These are phyloP conservation scores for Hoplostethus mediterraneus DNA, from an alignment of 2,797 vertebrate genomes.

Conservation along the genomic window DNA sequence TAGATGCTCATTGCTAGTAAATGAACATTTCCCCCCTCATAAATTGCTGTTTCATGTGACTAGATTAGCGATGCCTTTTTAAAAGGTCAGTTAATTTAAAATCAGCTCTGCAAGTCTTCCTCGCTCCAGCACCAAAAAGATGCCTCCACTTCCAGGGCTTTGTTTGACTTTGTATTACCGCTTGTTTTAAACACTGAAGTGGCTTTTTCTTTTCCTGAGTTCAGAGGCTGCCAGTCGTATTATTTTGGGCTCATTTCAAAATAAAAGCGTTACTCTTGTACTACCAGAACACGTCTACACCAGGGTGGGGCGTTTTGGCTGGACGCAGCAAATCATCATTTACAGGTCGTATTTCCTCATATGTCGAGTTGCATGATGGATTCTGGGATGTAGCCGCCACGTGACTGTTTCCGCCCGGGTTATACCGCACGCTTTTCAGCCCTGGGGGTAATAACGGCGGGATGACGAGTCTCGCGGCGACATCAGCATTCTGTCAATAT, in stretches of 20 bases:
- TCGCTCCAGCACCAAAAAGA: slow-evolving; percentile 17
- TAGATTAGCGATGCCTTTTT: slow-evolving; percentile 81
- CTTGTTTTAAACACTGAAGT: slow-evolving; percentile 46
- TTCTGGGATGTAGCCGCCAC: no score
- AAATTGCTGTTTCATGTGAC: slow-evolving; percentile 83
- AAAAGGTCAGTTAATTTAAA: slow-evolving; percentile 83
- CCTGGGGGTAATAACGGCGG: background rate
- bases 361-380: no score
- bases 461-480: no score
- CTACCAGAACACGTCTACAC: no score
- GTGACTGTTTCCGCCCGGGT: no score
- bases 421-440: background rate
- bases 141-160: slow-evolving; percentile 38
- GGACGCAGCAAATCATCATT: background rate
- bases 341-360: background rate
- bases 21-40: slow-evolving; percentile 80
- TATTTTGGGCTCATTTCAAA: background rate
- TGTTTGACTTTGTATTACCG: slow-evolving; percentile 66
- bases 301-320: no score
- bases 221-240: background rate
- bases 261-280: background rate
- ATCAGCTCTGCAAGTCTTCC: slow-evolving; percentile 52
- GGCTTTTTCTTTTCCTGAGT: background rate
- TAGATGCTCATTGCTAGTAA: slow-evolving; percentile 80
- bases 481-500: background rate